Percentiles rank a stretch among this genome's conserved stretches.
These are phyloP conservation scores for Seriola aureovittata DNA, from an alignment of 2,113 vertebrate genomes.

Conservation along the genomic window DNA sequence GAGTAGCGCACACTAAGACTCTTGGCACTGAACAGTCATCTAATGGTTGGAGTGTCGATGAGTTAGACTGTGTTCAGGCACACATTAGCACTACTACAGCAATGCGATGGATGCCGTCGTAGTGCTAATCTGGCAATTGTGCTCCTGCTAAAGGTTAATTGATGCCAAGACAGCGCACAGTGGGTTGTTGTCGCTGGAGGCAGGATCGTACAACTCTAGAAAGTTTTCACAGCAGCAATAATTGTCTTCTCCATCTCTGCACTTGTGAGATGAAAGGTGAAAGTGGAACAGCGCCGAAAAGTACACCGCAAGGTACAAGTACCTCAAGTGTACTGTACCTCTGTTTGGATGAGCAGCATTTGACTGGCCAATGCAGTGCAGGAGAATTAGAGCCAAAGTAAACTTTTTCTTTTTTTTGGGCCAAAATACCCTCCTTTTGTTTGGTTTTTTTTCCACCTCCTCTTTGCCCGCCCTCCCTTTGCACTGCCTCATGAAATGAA, in stretches of 20 bases:
- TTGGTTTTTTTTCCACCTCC: background rate
- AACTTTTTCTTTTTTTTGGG: background rate
- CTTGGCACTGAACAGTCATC: background rate
- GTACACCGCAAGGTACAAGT: too few species aligned
- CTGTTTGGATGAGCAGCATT: background rate
- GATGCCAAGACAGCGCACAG: background rate
- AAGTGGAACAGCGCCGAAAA: background rate
- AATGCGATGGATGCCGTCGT: background rate
- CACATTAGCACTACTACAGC: background rate
- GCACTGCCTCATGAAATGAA: constrained; percentile 19
- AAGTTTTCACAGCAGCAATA: background rate
- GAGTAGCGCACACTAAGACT: background rate
- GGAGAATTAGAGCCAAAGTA: background rate
- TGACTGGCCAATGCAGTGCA: background rate
- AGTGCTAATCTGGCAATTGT: background rate
- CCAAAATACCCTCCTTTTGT: background rate
- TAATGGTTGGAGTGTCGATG: background rate
- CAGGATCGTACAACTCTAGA: background rate
- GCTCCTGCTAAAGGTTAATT: background rate
- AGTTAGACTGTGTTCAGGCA: background rate
- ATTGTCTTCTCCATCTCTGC: background rate
- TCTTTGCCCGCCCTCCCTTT: background rate
- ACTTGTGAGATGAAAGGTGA: background rate
- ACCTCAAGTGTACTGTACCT: background rate
- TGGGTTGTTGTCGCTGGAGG: background rate